A percentile compares a stretch with the other conserved stretches of the same genome.
Evolutionary conservation across 2,888 invertebrate species (phyloP).

Genomic region (Aspidiotus rigidus): DNA sequence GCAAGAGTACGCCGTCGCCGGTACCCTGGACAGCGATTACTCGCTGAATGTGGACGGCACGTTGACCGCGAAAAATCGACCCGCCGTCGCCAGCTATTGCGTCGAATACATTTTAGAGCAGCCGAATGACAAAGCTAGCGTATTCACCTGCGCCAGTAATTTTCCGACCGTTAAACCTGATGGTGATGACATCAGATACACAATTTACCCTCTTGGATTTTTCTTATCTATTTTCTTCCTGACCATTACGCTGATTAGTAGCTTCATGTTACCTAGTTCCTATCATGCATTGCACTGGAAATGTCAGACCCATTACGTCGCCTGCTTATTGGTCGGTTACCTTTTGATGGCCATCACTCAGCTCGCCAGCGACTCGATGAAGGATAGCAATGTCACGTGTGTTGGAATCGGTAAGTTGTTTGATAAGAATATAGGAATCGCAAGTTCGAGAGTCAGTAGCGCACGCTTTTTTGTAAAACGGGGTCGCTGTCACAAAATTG

Average conservation of each 20-base stretch:
- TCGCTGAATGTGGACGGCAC: slow-evolving; percentile 47
- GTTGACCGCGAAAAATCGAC: slow-evolving; percentile 44
- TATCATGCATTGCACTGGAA: slow-evolving; percentile 82
- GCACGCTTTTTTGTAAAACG: too few relatives aligned
- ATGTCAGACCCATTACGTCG: slow-evolving; percentile 79
- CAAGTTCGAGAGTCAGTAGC: too few relatives aligned
- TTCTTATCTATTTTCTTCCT: slow-evolving; percentile 73
- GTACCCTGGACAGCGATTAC: slow-evolving; percentile 40
- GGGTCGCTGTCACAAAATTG: too few relatives aligned
- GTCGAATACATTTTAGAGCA: slow-evolving; percentile 43
- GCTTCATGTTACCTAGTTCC: slow-evolving; percentile 68
- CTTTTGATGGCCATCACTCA: slow-evolving; percentile 68
- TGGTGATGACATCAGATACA: slow-evolving; percentile 53
- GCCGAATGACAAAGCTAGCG: slow-evolving; percentile 45
- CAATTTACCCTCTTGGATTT: slow-evolving; percentile 65
- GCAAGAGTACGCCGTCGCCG: slow-evolving; percentile 45
- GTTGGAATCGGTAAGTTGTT: slow-evolving; percentile 57
- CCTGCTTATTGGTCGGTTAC: slow-evolving; percentile 71
- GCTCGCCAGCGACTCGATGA: slow-evolving; percentile 51
- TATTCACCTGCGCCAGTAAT: slow-evolving; percentile 49
- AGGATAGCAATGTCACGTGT: slow-evolving; percentile 21
- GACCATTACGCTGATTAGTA: slow-evolving; percentile 68
- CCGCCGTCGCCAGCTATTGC: slow-evolving; percentile 42
- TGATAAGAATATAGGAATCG: not conserved
- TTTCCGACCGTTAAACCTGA: not conserved